Evolutionary conservation across 2,797 vertebrate species (phyloP).

Genomic region (Odontamblyopus rebecca): DNA sequence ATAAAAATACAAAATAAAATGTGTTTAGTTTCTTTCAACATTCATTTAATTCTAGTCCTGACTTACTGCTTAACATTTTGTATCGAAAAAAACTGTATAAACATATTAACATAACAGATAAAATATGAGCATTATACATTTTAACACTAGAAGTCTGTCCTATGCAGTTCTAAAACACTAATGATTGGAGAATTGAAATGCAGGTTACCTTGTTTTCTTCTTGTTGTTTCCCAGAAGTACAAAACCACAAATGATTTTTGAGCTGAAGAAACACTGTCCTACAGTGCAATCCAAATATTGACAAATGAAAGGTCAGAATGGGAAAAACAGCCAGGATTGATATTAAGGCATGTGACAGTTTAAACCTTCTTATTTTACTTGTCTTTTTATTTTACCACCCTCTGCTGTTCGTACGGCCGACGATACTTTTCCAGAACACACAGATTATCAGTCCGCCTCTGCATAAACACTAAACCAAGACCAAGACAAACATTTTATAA

Average conservation of each 20-base stretch:
- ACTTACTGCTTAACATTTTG: too few relatives aligned
- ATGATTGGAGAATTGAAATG: neutral
- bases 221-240: neutral
- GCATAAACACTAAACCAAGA: too few relatives aligned
- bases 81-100: too few relatives aligned
- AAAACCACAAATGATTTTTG: neutral
- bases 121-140: too few relatives aligned
- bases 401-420: too few relatives aligned
- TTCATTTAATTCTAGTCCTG: too few relatives aligned
- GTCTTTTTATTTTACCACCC: neutral
- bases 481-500: too few relatives aligned
- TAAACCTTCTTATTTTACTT: neutral
- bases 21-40: too few relatives aligned
- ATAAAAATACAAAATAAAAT: constrained; percentile 1
- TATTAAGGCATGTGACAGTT: neutral
- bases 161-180: neutral
- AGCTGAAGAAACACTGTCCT: neutral
- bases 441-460: too few relatives aligned
- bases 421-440: too few relatives aligned
- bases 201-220: constrained; percentile 1
- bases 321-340: neutral
- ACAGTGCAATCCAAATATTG: neutral
- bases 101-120: too few relatives aligned
- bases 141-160: too few relatives aligned
- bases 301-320: neutral